Base-by-base conservation (phyloP, 1,140 invertebrate species). In the Drosophila varians region DNA sequence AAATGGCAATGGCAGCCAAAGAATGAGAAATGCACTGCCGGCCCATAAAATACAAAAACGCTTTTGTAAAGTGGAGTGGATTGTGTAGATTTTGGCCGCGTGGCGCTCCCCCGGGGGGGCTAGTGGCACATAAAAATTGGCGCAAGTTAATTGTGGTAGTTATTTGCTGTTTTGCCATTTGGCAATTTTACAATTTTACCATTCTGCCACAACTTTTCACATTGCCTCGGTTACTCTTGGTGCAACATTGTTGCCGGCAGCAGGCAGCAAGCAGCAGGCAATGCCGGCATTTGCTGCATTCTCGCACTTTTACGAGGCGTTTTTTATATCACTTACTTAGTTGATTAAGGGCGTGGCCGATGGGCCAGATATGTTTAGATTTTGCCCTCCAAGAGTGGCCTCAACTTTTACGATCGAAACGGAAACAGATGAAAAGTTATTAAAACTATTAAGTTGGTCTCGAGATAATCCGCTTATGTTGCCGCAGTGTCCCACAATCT, bases 71-170 rank as follows among this genome's bases (percentile, higher is more conserved):
- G 45, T 42, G 34, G 56, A 62, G 43, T 52, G 60, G 14, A 16
- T 26, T 53, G 14, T 19, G 38, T 42, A 16, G 38, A 42, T 19
- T 42, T 31, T 38, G 26, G 16, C 8, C 16, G 55, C 58, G 74
- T 71, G 79, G 79, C 79, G 75, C 75, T 80, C 69, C 28, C 9
- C 9, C 9, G 9, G 9, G 28, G 2, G 11, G 34, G 58, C 40
- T 7, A 45, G 68, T 47, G 36, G 49, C 77, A 55, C 68, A 80
- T 79, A 79, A 80, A 80, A 80, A 82, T 83, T 82, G 78, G 78
- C 70, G 65, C 80, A 80, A 82, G 73, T 86, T 86, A 86, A 86
- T 86, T 86, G 82, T 86, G 82, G 82, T 74, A 82, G 82, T 77
- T 86, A 87, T 87, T 86, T 86, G 80, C 82, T 84, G 51, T 64